Evolutionary conservation across 1,140 invertebrate genomes (phyloP).

Genomic region (Megalopta genalis): DNA sequence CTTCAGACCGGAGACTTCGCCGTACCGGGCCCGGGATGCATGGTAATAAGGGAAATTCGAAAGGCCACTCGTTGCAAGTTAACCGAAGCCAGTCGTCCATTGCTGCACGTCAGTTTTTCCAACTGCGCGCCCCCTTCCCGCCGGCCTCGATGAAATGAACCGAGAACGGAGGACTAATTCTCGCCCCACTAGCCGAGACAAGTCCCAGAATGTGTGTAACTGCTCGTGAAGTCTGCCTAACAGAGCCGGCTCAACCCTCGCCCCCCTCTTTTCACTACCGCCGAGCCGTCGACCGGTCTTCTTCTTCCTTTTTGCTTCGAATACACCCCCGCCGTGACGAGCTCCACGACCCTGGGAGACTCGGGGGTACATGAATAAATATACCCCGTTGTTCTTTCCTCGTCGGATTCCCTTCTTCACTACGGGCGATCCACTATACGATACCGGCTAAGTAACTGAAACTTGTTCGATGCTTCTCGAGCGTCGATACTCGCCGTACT

Average conservation of each 20-base stretch:
- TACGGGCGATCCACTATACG: too few relatives aligned
- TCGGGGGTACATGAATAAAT: constrained; percentile 16
- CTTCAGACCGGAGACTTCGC: constrained; percentile 2
- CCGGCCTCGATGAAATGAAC: not conserved
- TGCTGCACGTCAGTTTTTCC: constrained; percentile 9
- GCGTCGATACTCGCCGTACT: too few relatives aligned
- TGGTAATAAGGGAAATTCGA: constrained; percentile 18
- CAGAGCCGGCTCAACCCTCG: not conserved
- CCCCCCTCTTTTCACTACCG: not conserved
- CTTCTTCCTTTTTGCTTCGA: not conserved
- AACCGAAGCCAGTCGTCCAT: not conserved
- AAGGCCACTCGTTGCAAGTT: not conserved
- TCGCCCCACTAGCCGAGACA: not conserved
- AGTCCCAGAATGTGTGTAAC: constrained; percentile 1
- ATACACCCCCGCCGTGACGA: not conserved
- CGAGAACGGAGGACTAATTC: not conserved
- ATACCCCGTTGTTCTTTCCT: not conserved
- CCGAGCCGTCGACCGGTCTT: not conserved
- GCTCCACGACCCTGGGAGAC: not conserved
- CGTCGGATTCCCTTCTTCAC: not conserved
- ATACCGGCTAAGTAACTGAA: too few relatives aligned
- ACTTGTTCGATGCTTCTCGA: constrained; percentile 1
- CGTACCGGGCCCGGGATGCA: not conserved
- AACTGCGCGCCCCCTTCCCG: not conserved
- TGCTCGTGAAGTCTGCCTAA: constrained; percentile 3